Conservation (phyloP, 1,140 invertebrate genomes). For the Rhyacophila brunnea region DNA sequence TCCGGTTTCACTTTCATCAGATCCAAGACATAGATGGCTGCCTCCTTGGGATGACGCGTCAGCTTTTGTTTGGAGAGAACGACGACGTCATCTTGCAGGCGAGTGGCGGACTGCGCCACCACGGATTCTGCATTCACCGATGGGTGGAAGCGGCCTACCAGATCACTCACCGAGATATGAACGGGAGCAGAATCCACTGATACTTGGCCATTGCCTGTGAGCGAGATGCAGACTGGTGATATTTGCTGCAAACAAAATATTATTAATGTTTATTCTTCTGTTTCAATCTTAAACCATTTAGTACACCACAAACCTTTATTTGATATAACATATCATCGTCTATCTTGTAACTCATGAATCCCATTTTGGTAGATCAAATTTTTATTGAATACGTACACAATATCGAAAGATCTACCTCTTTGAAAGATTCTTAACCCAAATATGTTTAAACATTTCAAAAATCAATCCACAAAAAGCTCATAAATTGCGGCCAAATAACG, state of each 20-base stretch:
- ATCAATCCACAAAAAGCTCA: too few relatives aligned
- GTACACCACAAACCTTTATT: too few relatives aligned
- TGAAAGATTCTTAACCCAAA: too few relatives aligned
- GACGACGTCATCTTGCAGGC: constrained; percentile 71
- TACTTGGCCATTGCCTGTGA: constrained; percentile 72
- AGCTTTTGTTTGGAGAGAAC: constrained; percentile 66
- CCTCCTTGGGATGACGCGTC: constrained; percentile 50
- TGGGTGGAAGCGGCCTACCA: constrained; percentile 74
- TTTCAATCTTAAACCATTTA: too few relatives aligned
- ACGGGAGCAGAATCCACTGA: constrained; percentile 70
- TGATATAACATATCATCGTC: too few relatives aligned
- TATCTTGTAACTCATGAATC: too few relatives aligned
- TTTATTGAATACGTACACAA: too few relatives aligned
- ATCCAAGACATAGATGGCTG: constrained; percentile 76
- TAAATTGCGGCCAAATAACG: too few relatives aligned
- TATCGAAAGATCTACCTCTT: too few relatives aligned
- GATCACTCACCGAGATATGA: constrained; percentile 76
- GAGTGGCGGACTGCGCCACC: constrained; percentile 71
- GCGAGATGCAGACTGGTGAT: constrained; percentile 73
- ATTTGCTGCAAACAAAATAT: constrained; percentile 20
- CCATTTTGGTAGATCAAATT: too few relatives aligned
- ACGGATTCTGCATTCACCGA: constrained; percentile 63
- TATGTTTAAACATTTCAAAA: too few relatives aligned
- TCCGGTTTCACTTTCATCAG: constrained; percentile 76
- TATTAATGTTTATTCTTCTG: too few relatives aligned